Base-by-base conservation (phyloP, 2,888 invertebrate species). In the Tinea semifulvella region DNA sequence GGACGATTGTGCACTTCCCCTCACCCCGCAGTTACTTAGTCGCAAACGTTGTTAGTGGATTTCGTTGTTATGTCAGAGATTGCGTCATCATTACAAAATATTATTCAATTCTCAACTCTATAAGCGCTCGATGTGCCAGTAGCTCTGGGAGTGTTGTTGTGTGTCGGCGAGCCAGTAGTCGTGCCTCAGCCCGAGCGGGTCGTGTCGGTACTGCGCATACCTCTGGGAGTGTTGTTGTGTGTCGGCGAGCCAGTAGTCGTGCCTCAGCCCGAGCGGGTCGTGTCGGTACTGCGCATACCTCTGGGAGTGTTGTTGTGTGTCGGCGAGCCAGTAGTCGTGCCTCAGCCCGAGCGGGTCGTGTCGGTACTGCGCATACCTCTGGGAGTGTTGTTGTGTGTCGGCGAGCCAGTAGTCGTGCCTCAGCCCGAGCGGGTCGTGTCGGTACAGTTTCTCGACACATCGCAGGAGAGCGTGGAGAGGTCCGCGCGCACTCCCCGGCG, bases 381-480 rank as follows among this genome's bases (percentile, higher is more conserved):
- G 74, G 50, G 52, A 68, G 36, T 50, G 69, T 60, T 61, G 73
- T 53, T 58, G 75, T 66, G 84, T 84, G 45, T 77, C 69, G 1
- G 88, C 87, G 56, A 84, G 86, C 96, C 96, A 97, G 74, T 90
- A 96, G 56, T 94, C 93, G 56, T 88, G 69, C 10, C 90, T 87
- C 44, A 94, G 83, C 11, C 88, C 85, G 1, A 88, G 75, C 13
- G 89, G 87, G 73, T 96, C 94, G 47, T 84, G 84, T 28, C 82
- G 76, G 69, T 97, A 96, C 42, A 96, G 81, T 44, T 87, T 85
- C 11, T 90, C 88, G 46, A 96, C 85, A 52, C 91, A 86, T 39
- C 91, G 75, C 68, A 97, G 82, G 42, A 98, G 77, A 54, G 92
- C 87, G 71, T 94, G 93, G 58, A 96, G 95, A 54, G 94, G 91